Conservation (phyloP, 2,797 vertebrate species). For the Poeciliopsis gracilis region DNA sequence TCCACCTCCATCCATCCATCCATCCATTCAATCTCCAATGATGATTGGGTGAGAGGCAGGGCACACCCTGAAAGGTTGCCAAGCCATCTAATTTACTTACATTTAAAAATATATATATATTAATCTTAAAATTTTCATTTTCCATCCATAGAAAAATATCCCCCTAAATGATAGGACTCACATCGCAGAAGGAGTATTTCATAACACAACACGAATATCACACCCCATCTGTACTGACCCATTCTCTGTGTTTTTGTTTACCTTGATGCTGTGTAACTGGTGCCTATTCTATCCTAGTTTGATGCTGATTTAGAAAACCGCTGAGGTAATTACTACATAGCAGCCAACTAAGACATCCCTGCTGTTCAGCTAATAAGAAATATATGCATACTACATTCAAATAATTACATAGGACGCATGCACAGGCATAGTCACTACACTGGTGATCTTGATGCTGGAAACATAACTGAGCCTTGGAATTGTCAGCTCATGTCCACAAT, state of each 20-base stretch:
- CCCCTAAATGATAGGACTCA: background rate
- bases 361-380: constrained; percentile 58
- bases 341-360: constrained; percentile 44
- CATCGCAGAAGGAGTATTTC: constrained; percentile 23
- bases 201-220: constrained; percentile 29
- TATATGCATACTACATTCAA: constrained; percentile 52
- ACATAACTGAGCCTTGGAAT: constrained; percentile 36
- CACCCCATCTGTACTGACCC: constrained; percentile 8
- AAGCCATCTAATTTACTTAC: background rate
- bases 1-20: no score
- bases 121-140: background rate
- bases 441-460: constrained; percentile 34
- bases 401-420: constrained; percentile 59
- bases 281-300: constrained; percentile 44
- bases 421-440: constrained; percentile 40
- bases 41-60: background rate
- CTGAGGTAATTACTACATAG: constrained; percentile 35
- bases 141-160: background rate
- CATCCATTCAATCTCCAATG: background rate
- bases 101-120: background rate
- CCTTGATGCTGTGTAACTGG: constrained; percentile 25
- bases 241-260: constrained; percentile 68
- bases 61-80: background rate
- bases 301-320: constrained; percentile 50
- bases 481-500: constrained; percentile 17